Conservation (phyloP, 2,888 invertebrate genomes). For the Terebella lapidaria region DNA sequence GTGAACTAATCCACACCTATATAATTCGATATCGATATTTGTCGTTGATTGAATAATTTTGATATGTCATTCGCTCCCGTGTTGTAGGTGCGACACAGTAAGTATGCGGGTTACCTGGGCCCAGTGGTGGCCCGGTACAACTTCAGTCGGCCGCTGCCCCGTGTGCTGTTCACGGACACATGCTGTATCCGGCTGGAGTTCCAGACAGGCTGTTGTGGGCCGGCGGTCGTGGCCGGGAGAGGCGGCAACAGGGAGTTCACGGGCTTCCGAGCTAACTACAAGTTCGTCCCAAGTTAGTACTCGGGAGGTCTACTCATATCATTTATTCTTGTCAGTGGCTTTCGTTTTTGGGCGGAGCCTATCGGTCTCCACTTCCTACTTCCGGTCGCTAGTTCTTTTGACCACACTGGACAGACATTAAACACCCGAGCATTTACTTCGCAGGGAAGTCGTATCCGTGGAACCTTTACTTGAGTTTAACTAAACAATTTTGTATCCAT, state of each 20-base stretch:
- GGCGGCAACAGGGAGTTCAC: background rate
- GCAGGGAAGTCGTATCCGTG: no score
- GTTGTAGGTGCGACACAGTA: slow-evolving; percentile 10
- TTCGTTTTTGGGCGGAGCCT: no score
- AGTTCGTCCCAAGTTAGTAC: slow-evolving; percentile 3
- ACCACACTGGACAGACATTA: no score
- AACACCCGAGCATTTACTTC: no score
- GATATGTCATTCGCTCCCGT: background rate
- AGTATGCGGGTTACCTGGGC: slow-evolving; percentile 13
- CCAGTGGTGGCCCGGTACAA: slow-evolving; percentile 9
- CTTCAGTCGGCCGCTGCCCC: slow-evolving; percentile 4
- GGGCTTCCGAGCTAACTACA: slow-evolving; percentile 12
- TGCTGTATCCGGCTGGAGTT: slow-evolving; percentile 16
- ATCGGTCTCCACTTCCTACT: no score
- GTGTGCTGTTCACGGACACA: slow-evolving; percentile 3
- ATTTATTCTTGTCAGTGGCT: no score
- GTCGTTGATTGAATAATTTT: background rate
- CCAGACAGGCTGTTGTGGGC: slow-evolving; percentile 15
- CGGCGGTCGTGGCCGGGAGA: background rate
- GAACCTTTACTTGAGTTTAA: background rate
- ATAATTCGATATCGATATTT: background rate
- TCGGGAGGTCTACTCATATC: no score
- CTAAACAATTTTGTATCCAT: background rate
- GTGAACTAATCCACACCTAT: background rate
- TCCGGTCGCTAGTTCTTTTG: no score